Conservation (phyloP, 2,113 vertebrate genomes). For the Tringa solitaria region DNA sequence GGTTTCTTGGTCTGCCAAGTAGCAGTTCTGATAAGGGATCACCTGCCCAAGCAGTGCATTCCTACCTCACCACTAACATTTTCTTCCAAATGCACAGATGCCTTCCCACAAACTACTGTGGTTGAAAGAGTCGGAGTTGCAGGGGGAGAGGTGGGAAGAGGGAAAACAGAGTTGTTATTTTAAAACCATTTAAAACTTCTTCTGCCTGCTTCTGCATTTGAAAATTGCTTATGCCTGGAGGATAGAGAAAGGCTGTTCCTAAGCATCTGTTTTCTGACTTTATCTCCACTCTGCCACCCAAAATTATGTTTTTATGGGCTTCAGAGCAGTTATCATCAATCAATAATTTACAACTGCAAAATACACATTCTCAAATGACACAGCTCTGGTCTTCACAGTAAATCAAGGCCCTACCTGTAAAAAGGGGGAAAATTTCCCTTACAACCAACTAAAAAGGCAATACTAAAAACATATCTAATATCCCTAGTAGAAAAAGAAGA, state of each 20-base stretch:
- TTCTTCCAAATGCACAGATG: background rate
- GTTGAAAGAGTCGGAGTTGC: background rate
- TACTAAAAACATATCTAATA: background rate
- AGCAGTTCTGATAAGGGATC: constrained; percentile 30
- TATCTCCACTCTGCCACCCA: background rate
- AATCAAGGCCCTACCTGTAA: background rate
- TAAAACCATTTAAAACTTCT: background rate
- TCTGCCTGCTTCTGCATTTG: background rate
- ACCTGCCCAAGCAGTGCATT: background rate
- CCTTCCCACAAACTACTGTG: background rate
- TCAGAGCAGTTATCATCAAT: background rate
- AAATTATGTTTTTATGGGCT: background rate
- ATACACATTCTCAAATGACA: background rate
- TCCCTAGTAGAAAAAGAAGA: background rate
- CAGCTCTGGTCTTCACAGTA: background rate
- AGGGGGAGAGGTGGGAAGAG: background rate
- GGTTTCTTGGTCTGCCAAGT: constrained; percentile 1
- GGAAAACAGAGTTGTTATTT: background rate
- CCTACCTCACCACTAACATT: background rate
- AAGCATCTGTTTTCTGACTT: constrained; percentile 11
- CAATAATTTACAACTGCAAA: background rate
- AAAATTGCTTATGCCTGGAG: constrained; percentile 9
- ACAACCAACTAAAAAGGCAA: background rate
- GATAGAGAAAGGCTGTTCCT: background rate
- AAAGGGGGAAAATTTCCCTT: background rate